Base-by-base conservation (phyloP, 2,113 vertebrate genomes). In the Nyctibius bracteatus region DNA sequence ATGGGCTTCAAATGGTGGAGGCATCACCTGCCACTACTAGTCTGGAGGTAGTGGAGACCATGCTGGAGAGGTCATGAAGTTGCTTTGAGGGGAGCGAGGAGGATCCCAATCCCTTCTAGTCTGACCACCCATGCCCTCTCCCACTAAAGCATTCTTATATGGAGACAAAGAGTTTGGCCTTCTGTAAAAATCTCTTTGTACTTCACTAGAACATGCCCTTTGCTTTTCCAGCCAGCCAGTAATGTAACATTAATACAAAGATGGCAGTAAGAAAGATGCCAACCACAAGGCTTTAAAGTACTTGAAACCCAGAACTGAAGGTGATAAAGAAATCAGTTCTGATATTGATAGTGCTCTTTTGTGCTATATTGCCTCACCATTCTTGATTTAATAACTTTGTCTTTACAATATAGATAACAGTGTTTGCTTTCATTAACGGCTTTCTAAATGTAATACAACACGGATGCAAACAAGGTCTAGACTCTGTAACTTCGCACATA, bases 401-500 rank as follows among this genome's bases (percentile, higher is more conserved):
- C 47, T 79, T 86, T 91, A 92, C 70, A 80, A 62, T 0, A 1
- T 6, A 88, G 90, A 89, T 72, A 92, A 70, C 23, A 61, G 11
- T 35, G 65, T 80, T 94, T 95, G 66, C 62, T 81, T 94, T 87
- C 70, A 92, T 79, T 92, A 92, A 77, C 58, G 94, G 65, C 54
- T 86, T 94, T 94, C 88, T 58, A 87, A 72, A 24, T 75, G 37
- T 61, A 75, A 55, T 30, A 58, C 20, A 33, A 8, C 49, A 35
- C 17, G 28, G 49, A 84, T 84, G 35, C 31, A 91, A 94, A 71
- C 43, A 84, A 74, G 21, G 10, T 35, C 33, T 93, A 78, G 93
- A 93, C 33, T 49, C 74, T 74, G 6, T 62, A 81, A 88, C 31
- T 90, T 21, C 8, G 11, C 37, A 87, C 41, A 27, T 74, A 81